Conservation (phyloP, 2,113 vertebrate genomes). For the Phalacrocorax brasilianus region DNA sequence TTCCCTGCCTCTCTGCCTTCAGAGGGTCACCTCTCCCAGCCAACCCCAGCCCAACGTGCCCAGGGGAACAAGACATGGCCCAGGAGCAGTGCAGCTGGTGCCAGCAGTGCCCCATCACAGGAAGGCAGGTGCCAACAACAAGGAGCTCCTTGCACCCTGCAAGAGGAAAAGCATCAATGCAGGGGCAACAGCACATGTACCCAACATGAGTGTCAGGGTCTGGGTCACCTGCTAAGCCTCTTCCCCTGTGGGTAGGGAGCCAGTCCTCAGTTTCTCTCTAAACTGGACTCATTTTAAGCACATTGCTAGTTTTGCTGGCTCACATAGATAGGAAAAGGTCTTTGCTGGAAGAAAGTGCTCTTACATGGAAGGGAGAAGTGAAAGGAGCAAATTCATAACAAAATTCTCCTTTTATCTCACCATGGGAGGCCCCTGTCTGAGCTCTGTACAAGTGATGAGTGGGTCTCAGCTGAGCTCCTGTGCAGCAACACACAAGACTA, state of each 20-base stretch:
- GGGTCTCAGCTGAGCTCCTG: background rate
- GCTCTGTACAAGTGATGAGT: rapidly evolving
- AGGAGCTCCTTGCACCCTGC: background rate
- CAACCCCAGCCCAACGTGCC: background rate
- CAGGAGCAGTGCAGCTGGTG: background rate
- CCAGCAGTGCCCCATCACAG: background rate
- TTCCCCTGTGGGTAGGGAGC: background rate
- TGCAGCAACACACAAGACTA: background rate
- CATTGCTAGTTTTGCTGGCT: background rate
- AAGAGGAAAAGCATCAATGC: background rate
- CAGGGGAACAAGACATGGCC: background rate
- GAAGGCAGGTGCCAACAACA: background rate
- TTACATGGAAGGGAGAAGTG: background rate
- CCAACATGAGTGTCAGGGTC: rapidly evolving
- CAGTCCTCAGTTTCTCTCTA: background rate
- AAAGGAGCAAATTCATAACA: background rate
- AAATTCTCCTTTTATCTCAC: background rate
- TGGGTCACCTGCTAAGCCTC: background rate
- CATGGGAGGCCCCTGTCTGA: rapidly evolving
- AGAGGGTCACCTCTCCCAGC: background rate
- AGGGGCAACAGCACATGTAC: background rate
- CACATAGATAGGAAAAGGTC: background rate
- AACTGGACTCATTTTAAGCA: background rate
- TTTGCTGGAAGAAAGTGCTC: background rate
- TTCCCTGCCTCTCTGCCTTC: background rate